Conservation (phyloP, 2,113 vertebrate species). For the Taurulus bubalis region DNA sequence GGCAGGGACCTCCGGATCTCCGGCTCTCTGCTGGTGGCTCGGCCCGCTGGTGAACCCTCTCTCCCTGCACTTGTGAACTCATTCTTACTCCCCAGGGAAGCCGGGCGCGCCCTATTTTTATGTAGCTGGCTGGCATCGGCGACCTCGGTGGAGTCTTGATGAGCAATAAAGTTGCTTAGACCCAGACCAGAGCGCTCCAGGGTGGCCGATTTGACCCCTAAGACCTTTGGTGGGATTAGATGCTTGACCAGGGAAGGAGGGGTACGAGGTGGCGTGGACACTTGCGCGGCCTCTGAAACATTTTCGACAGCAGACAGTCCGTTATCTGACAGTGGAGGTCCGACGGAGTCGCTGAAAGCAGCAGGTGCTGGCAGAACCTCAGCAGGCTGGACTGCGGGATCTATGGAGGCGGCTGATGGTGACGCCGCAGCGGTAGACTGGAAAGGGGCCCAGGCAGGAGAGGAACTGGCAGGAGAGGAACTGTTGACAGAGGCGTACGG, state of each 20-base stretch:
- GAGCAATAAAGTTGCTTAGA: slow-evolving; percentile 76
- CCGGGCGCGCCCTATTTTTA: slow-evolving; percentile 80
- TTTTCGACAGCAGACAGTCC: slow-evolving; percentile 8
- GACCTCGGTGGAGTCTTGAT: slow-evolving; percentile 15
- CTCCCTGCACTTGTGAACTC: slow-evolving; percentile 80
- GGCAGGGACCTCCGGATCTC: slow-evolving; percentile 54
- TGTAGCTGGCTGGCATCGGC: slow-evolving; percentile 62
- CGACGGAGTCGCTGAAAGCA: slow-evolving; percentile 53
- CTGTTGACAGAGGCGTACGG: background rate
- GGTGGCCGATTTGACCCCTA: slow-evolving; percentile 86
- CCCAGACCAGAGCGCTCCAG: slow-evolving; percentile 84
- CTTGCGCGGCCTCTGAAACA: background rate
- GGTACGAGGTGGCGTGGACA: background rate
- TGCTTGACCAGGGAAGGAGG: slow-evolving; percentile 33
- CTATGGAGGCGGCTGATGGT: background rate
- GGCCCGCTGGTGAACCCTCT: background rate
- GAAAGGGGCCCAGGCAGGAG: background rate
- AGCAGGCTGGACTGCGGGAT: slow-evolving; percentile 1
- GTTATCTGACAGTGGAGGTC: background rate
- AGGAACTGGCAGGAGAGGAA: background rate
- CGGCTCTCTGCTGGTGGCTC: slow-evolving; percentile 38
- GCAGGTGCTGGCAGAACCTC: slow-evolving; percentile 57
- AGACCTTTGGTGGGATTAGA: slow-evolving; percentile 29
- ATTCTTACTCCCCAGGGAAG: slow-evolving; percentile 81
- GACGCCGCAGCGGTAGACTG: background rate